A percentile compares a stretch with the other conserved stretches of the same genome.
phyloP scores from a whole-genome alignment of 2,888 invertebrate genomes.

The Ligdia adustata region DNA sequence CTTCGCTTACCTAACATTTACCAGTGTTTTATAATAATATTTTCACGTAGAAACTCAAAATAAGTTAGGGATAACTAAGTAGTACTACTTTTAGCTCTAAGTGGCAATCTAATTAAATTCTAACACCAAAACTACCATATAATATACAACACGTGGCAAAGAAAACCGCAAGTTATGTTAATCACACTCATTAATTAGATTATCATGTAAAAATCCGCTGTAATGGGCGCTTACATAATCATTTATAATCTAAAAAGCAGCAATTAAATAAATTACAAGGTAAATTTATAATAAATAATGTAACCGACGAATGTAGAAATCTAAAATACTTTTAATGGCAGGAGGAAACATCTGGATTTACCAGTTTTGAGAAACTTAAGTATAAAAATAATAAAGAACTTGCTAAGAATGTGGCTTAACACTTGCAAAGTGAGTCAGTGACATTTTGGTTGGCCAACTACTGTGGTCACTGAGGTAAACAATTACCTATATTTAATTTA shows the following conservation, averaged over 20 bases:
- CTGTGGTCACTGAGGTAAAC: no score
- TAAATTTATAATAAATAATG: conserved; percentile 3
- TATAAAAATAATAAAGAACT: conserved; percentile 4
- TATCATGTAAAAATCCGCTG: conserved; percentile 7
- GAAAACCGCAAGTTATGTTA: conserved; percentile 1
- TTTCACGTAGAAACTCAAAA: no score
- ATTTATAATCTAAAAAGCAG: conserved; percentile 1
- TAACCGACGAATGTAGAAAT: conserved; percentile 4
- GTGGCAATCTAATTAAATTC: no score
- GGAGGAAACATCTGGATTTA: conserved; percentile 7
- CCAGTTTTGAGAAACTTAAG: conserved; percentile 10
- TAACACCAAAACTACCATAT: neutral
- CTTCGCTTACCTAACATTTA: no score
- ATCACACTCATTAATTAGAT: conserved; percentile 6
- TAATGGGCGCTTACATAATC: conserved; percentile 5
- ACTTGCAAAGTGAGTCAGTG: no score
- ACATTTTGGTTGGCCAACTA: no score
- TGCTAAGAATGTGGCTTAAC: conserved; percentile 7
- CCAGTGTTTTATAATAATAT: no score
- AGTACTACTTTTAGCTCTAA: no score
- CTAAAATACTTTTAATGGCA: conserved; percentile 6
- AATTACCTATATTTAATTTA: no score
- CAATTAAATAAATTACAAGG: conserved; percentile 7
- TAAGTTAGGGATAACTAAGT: no score
- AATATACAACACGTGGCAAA: neutral